Evolutionary conservation across 2,888 invertebrate species (phyloP).

Genomic region (Lycia hirtaria): DNA sequence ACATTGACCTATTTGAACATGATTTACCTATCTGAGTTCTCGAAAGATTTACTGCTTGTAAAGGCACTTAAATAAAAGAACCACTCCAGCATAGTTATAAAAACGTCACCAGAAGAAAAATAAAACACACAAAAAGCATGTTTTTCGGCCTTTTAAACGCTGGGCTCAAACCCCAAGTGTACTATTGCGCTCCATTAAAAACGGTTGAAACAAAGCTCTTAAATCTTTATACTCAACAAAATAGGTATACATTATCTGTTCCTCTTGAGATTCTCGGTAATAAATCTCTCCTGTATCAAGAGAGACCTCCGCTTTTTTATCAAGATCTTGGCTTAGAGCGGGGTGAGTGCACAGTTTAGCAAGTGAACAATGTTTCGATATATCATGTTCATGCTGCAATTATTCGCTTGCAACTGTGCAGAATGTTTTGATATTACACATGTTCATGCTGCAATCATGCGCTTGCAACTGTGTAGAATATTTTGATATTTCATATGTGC

Average conservation of each 20-base stretch:
- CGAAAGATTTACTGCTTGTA: no score
- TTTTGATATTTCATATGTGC: no score
- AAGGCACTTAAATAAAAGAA: no score
- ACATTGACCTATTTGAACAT: no score
- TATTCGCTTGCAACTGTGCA: no score
- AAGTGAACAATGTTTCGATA: constrained; percentile 22
- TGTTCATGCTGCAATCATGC: no score
- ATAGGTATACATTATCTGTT: constrained; percentile 62
- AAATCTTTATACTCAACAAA: constrained; percentile 63
- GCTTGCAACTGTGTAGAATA: no score
- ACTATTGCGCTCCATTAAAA: constrained; percentile 28
- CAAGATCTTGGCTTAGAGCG: constrained; percentile 57
- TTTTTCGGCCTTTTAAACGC: constrained; percentile 13
- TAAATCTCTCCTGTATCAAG: constrained; percentile 73
- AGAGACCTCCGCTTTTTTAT: constrained; percentile 68
- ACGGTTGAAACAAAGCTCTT: constrained; percentile 39
- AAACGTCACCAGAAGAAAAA: no score
- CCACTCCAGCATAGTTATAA: no score
- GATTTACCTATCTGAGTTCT: no score
- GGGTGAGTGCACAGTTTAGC: constrained; percentile 36
- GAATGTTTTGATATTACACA: constrained; percentile 6
- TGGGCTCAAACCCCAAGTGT: constrained; percentile 25
- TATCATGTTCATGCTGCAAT: no score
- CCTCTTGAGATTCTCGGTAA: constrained; percentile 65
- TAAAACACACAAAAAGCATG: not conserved